Conservation (phyloP, 1,140 invertebrate genomes). For the Platorchestia sp. region DNA sequence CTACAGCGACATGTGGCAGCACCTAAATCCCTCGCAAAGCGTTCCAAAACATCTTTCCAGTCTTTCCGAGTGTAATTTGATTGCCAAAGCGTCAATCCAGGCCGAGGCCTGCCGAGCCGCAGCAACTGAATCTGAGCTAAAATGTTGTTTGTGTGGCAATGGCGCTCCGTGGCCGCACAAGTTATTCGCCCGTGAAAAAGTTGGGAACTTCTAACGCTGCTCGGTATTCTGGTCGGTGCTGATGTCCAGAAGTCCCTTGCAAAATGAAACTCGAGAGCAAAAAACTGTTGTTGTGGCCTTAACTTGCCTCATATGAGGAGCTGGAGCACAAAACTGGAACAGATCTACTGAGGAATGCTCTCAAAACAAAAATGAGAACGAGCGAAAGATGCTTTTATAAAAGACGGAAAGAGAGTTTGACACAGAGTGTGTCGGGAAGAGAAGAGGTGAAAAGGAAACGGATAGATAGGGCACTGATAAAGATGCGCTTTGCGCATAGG, state of each 20-base stretch:
- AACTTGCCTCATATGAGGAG: background rate
- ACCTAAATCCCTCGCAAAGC: background rate
- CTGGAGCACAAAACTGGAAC: background rate
- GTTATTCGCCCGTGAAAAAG: conserved; percentile 28
- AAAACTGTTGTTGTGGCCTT: background rate
- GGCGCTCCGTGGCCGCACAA: background rate
- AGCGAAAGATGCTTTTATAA: no score
- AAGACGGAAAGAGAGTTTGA: no score
- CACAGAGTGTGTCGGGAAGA: no score
- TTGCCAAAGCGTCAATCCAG: background rate
- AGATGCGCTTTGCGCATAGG: no score
- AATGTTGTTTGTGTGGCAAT: conserved; percentile 18
- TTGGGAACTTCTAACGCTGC: background rate
- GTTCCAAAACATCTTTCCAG: background rate
- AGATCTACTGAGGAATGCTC: no score
- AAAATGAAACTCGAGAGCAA: background rate
- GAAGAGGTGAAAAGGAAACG: no score
- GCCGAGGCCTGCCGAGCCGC: background rate
- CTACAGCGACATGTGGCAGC: background rate
- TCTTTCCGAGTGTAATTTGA: background rate
- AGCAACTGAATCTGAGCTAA: background rate
- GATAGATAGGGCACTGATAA: no score
- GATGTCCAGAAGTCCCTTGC: background rate
- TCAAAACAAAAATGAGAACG: no score
- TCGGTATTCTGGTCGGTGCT: background rate